These are phyloP conservation scores for Latrodectus elegans DNA, from an alignment of 2,888 invertebrate species.

Conservation along the genomic window DNA sequence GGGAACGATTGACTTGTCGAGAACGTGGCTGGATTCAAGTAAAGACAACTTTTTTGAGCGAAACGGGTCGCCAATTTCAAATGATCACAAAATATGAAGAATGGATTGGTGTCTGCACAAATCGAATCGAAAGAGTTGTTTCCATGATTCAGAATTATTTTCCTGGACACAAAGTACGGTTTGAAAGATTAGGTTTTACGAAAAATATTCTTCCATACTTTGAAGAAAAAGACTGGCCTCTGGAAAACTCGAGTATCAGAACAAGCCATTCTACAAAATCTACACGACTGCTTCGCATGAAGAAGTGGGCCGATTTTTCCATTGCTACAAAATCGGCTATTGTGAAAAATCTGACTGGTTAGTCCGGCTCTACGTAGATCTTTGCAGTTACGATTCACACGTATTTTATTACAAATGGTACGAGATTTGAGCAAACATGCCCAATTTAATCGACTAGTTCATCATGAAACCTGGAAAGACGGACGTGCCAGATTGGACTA, in stretches of 20 bases:
- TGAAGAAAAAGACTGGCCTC: not conserved
- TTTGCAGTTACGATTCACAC: not conserved
- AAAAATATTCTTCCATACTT: slow-evolving; percentile 35
- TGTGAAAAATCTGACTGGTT: slow-evolving; percentile 10
- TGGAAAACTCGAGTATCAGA: slow-evolving; percentile 2
- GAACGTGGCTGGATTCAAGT: not conserved
- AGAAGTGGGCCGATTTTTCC: slow-evolving; percentile 13
- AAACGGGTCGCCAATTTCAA: not conserved
- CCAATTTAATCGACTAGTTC: not conserved
- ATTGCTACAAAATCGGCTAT: slow-evolving; percentile 23
- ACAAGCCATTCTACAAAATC: slow-evolving; percentile 27
- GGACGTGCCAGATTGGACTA: not conserved
- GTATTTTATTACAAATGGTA: slow-evolving; percentile 22
- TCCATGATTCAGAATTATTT: not conserved
- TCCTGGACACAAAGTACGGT: not conserved
- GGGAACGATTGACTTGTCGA: not conserved
- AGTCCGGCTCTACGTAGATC: not conserved
- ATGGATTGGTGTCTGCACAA: slow-evolving; percentile 27
- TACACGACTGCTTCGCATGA: not conserved
- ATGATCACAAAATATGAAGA: not conserved
- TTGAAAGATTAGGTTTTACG: not conserved
- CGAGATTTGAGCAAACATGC: not conserved
- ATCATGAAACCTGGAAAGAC: not conserved
- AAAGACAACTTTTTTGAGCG: not conserved
- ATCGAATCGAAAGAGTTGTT: not conserved